Evolutionary conservation across 1,140 invertebrate genomes (phyloP).

Genomic region (Solen grandis): DNA sequence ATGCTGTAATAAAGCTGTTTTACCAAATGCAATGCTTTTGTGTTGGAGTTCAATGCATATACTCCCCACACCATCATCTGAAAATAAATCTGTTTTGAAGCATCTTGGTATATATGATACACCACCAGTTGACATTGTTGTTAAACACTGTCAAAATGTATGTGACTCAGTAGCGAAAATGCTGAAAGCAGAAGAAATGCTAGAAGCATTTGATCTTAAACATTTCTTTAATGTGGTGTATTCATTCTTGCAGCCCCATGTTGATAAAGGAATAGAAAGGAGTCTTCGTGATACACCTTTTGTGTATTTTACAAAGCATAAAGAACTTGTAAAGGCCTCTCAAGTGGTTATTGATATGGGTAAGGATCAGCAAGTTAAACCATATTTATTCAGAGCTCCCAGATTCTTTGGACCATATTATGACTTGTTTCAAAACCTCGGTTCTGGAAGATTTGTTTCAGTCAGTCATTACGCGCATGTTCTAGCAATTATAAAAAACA

Average conservation of each 20-base stretch:
- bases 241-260: not conserved
- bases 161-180: not conserved
- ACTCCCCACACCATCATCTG: not conserved
- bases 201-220: not conserved
- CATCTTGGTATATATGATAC: not conserved
- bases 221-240: not conserved
- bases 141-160: constrained; percentile 43
- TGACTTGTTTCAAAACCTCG: constrained; percentile 23
- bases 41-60: constrained; percentile 17
- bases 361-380: constrained; percentile 9
- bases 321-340: not conserved
- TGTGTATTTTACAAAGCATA: constrained; percentile 11
- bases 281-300: not conserved
- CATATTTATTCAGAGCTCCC: constrained; percentile 24
- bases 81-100: not conserved
- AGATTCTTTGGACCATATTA: not conserved
- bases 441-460: not conserved
- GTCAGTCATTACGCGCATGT: constrained; percentile 14
- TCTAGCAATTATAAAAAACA: constrained; percentile 6
- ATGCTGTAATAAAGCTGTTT: constrained; percentile 5
- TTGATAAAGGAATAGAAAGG: no score
- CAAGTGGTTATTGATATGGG: not conserved
- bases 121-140: constrained; percentile 1
- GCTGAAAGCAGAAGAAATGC: not conserved
- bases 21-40: not conserved